A percentile compares a stretch with the other conserved stretches of the same genome.
phyloP scores from a whole-genome alignment of 2,888 invertebrate species.

The Dryobota labecula region DNA sequence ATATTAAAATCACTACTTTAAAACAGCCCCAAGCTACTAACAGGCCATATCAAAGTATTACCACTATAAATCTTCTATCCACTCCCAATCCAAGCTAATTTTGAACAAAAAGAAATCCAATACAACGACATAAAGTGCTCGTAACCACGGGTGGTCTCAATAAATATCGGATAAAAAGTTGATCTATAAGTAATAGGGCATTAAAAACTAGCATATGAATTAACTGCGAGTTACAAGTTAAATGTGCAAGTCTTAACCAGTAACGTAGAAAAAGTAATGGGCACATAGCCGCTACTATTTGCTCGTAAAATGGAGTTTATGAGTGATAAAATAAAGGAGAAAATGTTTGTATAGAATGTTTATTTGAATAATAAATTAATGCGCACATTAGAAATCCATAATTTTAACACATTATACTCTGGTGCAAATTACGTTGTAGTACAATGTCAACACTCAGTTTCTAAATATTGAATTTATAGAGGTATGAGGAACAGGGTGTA shows the following conservation, averaged over 20 bases:
- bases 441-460: neutral
- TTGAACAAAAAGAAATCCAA: slow-evolving; percentile 27
- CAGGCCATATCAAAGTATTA: neutral
- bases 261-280: slow-evolving; percentile 63
- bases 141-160: slow-evolving; percentile 64
- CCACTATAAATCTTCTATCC: slow-evolving; percentile 6
- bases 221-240: slow-evolving; percentile 59
- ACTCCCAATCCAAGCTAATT: slow-evolving; percentile 32
- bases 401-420: too few relatives aligned
- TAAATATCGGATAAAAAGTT: slow-evolving; percentile 58
- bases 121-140: slow-evolving; percentile 10
- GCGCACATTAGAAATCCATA: neutral
- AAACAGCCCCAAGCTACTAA: neutral
- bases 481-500: too few relatives aligned
- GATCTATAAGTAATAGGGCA: slow-evolving; percentile 62
- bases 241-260: slow-evolving; percentile 50
- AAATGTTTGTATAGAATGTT: neutral
- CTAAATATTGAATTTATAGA: too few relatives aligned
- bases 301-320: slow-evolving; percentile 47
- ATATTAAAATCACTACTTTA: neutral
- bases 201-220: slow-evolving; percentile 67
- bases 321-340: slow-evolving; percentile 40
- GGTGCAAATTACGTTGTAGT: too few relatives aligned
- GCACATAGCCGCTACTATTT: slow-evolving; percentile 53
- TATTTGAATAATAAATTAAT: slow-evolving; percentile 7